phyloP scores from a whole-genome alignment of 2,113 vertebrate genomes.

The Dinomys branickii region DNA sequence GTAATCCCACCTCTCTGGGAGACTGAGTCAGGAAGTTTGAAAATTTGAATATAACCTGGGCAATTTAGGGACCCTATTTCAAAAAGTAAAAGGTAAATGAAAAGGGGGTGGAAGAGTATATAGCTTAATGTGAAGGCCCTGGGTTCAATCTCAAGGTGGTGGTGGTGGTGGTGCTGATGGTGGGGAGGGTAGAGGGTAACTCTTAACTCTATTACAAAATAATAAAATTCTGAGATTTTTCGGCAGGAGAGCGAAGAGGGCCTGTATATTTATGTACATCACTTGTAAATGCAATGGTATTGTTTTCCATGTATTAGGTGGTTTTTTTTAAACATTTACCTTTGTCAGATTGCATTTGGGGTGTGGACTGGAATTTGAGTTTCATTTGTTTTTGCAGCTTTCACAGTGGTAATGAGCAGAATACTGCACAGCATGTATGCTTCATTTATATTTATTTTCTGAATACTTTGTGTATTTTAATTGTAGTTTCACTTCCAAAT shows the following conservation, averaged over 20 bases:
- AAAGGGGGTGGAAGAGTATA: not conserved
- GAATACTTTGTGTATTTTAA: conserved; percentile 46
- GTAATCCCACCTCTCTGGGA: not conserved
- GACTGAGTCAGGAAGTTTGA: not conserved
- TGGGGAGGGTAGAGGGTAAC: not conserved
- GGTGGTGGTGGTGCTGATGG: not conserved
- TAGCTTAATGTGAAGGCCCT: not conserved
- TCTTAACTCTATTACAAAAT: not conserved
- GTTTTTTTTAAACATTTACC: not conserved
- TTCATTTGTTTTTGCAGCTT: conserved; percentile 20
- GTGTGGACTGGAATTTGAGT: not conserved
- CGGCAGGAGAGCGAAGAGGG: not conserved
- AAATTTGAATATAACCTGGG: not conserved
- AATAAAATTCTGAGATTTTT: not conserved
- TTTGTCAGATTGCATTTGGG: not conserved
- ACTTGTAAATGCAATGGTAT: not conserved
- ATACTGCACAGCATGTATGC: not conserved
- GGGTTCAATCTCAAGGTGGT: not conserved
- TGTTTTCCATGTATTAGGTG: not conserved
- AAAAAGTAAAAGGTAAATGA: not conserved
- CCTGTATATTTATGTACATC: not conserved
- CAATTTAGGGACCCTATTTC: not conserved
- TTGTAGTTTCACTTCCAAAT: conserved; percentile 12
- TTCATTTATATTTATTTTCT: conserved; percentile 50
- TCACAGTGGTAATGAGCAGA: not conserved